phyloP scores from a whole-genome alignment of 2,888 invertebrate species.

The Coleophora flavipennella region DNA sequence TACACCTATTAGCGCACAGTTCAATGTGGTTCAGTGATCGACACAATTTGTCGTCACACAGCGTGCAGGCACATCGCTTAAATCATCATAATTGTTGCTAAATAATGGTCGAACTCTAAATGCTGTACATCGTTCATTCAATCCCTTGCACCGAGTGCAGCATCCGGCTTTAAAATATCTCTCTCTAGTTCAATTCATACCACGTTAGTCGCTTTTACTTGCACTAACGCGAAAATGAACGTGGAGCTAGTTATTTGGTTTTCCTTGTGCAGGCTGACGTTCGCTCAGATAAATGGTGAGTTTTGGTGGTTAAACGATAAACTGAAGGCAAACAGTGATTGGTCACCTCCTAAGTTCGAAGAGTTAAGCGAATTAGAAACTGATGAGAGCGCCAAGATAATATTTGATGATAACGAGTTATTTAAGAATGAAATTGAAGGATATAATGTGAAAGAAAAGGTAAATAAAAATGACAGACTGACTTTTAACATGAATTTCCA shows the following conservation, averaged over 20 bases:
- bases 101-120: conserved; percentile 31
- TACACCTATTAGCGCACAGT: conserved; percentile 6
- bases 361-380: conserved; percentile 42
- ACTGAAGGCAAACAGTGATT: conserved; percentile 28
- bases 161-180: conserved; percentile 39
- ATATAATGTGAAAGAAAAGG: conserved; percentile 1
- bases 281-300: conserved; percentile 47
- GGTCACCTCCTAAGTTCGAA: conserved; percentile 35
- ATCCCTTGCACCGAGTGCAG: conserved; percentile 34
- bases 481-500: conserved; percentile 16
- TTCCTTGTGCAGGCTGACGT: conserved; percentile 24
- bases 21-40: conserved; percentile 25
- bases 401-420: conserved; percentile 36
- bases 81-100: conserved; percentile 40
- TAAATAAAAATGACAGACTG: conserved; percentile 8
- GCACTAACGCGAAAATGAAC: conserved; percentile 27
- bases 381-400: conserved; percentile 46
- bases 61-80: conserved; percentile 27
- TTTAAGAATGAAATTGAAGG: conserved; percentile 4
- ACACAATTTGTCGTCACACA: conserved; percentile 30
- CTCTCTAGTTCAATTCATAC: conserved; percentile 6
- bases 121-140: no score
- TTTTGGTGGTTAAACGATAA: conserved; percentile 60
- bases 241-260: conserved; percentile 23
- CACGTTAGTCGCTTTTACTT: no score